These are phyloP conservation scores for Alloplasta piceator DNA, from an alignment of 2,888 invertebrate species.

Conservation along the genomic window DNA sequence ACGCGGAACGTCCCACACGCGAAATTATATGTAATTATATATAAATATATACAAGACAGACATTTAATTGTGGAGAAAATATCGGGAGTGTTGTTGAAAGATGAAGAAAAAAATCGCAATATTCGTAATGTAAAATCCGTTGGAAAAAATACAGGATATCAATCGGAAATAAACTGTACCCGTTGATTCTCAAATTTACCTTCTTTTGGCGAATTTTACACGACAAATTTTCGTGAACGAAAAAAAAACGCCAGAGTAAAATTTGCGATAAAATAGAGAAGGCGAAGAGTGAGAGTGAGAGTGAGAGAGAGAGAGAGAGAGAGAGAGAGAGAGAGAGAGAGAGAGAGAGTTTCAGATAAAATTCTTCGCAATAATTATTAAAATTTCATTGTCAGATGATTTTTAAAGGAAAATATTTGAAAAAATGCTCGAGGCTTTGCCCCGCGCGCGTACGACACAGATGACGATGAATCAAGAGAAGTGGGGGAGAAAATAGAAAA, in stretches of 20 bases:
- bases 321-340: background rate
- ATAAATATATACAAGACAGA: background rate
- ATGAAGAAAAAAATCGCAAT: background rate
- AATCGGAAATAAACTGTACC: background rate
- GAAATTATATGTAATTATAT: background rate
- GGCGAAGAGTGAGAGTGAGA: conserved; percentile 5
- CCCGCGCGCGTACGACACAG: conserved; percentile 60
- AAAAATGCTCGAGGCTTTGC: conserved; percentile 47
- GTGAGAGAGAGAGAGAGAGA: conserved; percentile 5
- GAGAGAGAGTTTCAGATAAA: conserved; percentile 12
- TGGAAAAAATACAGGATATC: background rate
- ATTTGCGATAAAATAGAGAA: conserved; percentile 25
- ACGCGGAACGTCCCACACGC: background rate
- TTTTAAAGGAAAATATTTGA: conserved; percentile 23
- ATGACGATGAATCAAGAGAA: conserved; percentile 59
- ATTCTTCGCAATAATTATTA: background rate
- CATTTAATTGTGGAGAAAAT: conserved; percentile 12
- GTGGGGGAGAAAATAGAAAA: conserved; percentile 14
- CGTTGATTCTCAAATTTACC: background rate
- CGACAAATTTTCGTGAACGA: background rate
- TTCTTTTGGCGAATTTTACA: conserved; percentile 27
- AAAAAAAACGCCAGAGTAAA: conserved; percentile 10
- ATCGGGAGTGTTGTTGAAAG: conserved; percentile 20
- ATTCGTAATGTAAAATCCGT: conserved; percentile 15
- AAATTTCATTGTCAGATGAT: background rate